Evolutionary conservation across 2,888 invertebrate species (phyloP), one percentile per base, ranked within the genome.

Genomic region (Colostygia pectinataria): DNA sequence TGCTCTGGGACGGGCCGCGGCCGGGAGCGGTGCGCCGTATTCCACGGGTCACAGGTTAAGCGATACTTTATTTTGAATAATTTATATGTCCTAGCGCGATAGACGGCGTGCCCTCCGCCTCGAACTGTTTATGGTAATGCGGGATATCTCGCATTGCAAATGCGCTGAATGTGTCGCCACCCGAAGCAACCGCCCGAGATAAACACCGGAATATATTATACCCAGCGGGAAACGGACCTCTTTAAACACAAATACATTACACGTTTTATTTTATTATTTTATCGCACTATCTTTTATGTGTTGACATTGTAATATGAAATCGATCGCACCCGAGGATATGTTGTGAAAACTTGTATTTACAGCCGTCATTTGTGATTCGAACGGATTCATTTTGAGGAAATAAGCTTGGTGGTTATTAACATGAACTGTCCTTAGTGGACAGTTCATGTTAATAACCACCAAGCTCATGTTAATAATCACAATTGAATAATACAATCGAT

Each of bases 31-130:
- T 33, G 77, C 71, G 42, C 46, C 46, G 52, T 52, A 38, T 52
- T 46, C 51, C 65, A 71, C 68, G 71, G 85, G 83, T 88, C 84
- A 77, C 61, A 65, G 90, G 90, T 88, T 90, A 90, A 90, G 85
- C 90, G 89, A 90, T 90, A 90, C 90, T 90, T 90, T 89, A 90
- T 89, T 90, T 89, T 90, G 90, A 90, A 90, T 90, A 89, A 90
- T 90, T 89, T 90, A 90, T 89, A 88, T 88, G 87, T 88, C 83
- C 83, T 78, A 77, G 74, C 70, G 79, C 88, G 89, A 89, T 89
- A 88, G 90, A 87, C 86, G 85, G 82, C 83, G 74, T 87, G 87
- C 87, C 80, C 87, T 88, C 85, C 83, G 82, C 78, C 81, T 82
- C 78, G 82, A 84, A 80, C 89, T 82, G 86, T 85, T 90, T 90